Evolutionary conservation across 2,113 vertebrate genomes (phyloP).

Genomic region (rabbit (Oryctolagus cuniculus)): mOryCun1.1 NC_091432.1:170011501-170012000

Average conservation of each 20-base stretch:
- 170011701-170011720: neutral
- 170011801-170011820: neutral
- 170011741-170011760: neutral
- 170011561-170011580: neutral
- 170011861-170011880: neutral
- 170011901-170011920: neutral
- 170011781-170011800: neutral
- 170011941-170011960: neutral
- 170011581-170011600: neutral
- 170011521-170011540: slow-evolving; percentile 67
- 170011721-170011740: neutral
- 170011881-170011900: neutral
- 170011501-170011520: slow-evolving; percentile 51
- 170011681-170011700: neutral
- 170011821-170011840: neutral
- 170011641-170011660: neutral
- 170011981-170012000: neutral
- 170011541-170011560: slow-evolving; percentile 23
- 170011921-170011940: neutral
- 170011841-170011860: neutral
- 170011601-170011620: neutral
- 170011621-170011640: neutral
- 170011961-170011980: neutral
- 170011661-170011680: neutral
- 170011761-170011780: neutral